Conservation (phyloP, 2,888 invertebrate genomes). For the Dione vanillae region DNA sequence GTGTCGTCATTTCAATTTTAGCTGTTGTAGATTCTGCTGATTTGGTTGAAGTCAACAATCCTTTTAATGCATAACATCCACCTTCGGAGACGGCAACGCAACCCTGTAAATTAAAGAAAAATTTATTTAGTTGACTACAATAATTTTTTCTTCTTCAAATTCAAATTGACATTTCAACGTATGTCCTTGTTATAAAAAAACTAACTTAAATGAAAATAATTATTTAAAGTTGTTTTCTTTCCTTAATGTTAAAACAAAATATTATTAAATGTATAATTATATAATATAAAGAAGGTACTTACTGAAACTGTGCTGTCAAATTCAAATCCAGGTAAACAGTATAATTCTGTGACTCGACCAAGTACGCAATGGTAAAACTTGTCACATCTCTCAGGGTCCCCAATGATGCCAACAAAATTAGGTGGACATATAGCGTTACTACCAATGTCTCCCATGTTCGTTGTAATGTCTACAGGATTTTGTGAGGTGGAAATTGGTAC, state of each 20-base stretch:
- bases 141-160: not conserved
- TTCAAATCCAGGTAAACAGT: slow-evolving; percentile 1
- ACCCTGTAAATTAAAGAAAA: slow-evolving; percentile 29
- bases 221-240: no score
- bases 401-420: not conserved
- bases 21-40: slow-evolving; percentile 8
- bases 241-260: no score
- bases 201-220: no score
- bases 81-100: slow-evolving; percentile 39
- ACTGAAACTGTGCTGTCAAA: not conserved
- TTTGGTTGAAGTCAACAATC: slow-evolving; percentile 36
- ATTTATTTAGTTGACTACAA: not conserved
- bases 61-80: slow-evolving; percentile 43
- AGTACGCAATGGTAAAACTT: not conserved
- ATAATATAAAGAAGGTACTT: not conserved
- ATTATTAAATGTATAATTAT: no score
- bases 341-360: not conserved
- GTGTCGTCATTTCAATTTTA: slow-evolving; percentile 10
- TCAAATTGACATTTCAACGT: not conserved
- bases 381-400: not conserved
- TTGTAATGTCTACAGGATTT: not conserved
- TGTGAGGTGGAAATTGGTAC: not conserved
- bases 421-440: not conserved
- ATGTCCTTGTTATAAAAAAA: not conserved
- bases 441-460: not conserved